Evolutionary conservation across 2,113 vertebrate genomes (phyloP), one percentile per base, ranked within the genome.

Genomic region (Collichthys lucidus): DNA sequence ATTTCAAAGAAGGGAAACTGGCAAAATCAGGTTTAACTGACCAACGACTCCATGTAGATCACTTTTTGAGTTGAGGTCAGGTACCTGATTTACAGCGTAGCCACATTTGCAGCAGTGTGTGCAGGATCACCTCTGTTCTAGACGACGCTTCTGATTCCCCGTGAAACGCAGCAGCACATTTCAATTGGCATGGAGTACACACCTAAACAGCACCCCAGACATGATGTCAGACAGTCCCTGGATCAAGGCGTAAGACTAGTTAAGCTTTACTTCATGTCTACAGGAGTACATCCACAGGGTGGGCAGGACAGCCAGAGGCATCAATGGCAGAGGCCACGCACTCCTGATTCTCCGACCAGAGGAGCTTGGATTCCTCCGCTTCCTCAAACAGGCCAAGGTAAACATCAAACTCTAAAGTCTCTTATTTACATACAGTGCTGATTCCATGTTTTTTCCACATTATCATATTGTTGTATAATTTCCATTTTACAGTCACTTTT

Each of bases 241-340:
- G 35, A 40, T 40, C 35, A 40, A 40, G 35, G 35, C 7, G 1
- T 15, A 10, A 50, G 31, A 29, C 74, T 10, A 14, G 5, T 5
- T 1, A 47, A 79, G 2, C 42, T 59, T 4, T 14, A 0, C 20
- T 74, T 0, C 66, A 1, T 14, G 4, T 62, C 49, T 47, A 59
- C 93, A 99, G 98, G 98, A 99, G 76, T 99, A 99, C 80, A 99
- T 99, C 89, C 98, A 99, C 91, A 95, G 98, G 55, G 98, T 99
- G 26, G 98, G 98, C 31, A 92, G 98, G 79, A 99, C 98, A 1
- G 98, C 98, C 81, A 95, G 98, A 60, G 98, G 98, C 20, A 95
- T 99, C 22, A 92, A 99, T 0, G 98, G 98, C 1, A 90, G 91
- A 89, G 98, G 98, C 31, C 98, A 99, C 0, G 98, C 98, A 4